Evolutionary conservation across 1,140 invertebrate species (phyloP).

Genomic region (Bombus impatiens): DNA sequence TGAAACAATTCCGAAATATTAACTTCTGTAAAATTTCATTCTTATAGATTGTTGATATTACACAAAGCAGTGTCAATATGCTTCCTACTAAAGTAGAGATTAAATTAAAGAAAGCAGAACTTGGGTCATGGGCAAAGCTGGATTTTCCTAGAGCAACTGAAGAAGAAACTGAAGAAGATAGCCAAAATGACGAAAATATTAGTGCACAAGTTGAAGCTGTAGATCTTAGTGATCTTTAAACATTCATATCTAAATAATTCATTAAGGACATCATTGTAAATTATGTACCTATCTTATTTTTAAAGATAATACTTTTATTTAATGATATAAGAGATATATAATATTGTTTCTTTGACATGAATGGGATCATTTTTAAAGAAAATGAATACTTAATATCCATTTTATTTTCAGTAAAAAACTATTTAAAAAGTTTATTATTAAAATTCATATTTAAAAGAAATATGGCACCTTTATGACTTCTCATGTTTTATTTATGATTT

Average conservation of each 20-base stretch:
- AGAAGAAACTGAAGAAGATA: conserved; percentile 57
- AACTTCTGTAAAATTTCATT: conserved; percentile 44
- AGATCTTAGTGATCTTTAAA: conserved; percentile 78
- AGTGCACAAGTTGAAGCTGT: conserved; percentile 80
- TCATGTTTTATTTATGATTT: conserved; percentile 8
- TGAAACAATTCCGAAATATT: not conserved
- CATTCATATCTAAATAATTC: not conserved
- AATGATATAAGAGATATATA: not conserved
- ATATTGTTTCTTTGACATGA: conserved; percentile 32
- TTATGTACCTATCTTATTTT: conserved; percentile 1
- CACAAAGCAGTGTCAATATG: conserved; percentile 89
- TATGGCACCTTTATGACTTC: not conserved
- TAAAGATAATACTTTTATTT: conserved; percentile 19
- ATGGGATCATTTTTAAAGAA: not conserved
- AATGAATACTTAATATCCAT: conserved; percentile 9
- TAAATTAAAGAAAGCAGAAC: conserved; percentile 93
- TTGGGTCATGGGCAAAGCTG: conserved; percentile 91
- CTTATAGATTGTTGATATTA: conserved; percentile 87
- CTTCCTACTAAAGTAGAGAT: conserved; percentile 97
- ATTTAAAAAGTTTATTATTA: not conserved
- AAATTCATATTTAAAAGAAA: conserved; percentile 24
- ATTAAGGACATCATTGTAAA: conserved; percentile 4
- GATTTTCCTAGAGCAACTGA: conserved; percentile 84
- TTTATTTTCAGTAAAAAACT: not conserved
- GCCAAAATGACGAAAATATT: conserved; percentile 73